Conservation (phyloP, 2,797 vertebrate species). For the Chromobotia macracanthus region DNA sequence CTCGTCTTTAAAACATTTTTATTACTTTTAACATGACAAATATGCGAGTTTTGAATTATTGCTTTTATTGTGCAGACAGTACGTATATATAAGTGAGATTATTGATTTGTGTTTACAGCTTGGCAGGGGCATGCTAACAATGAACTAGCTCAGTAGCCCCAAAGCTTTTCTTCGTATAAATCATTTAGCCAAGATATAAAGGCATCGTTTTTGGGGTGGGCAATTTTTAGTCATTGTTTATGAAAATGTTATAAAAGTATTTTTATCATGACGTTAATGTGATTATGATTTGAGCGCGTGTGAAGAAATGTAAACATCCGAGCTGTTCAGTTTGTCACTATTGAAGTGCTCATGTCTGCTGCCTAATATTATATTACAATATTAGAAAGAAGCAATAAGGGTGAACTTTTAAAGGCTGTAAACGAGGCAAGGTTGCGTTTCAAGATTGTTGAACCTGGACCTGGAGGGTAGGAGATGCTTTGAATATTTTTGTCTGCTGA, state of each 20-base stretch:
- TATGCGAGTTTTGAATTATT: neutral
- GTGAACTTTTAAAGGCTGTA: constrained; percentile 11
- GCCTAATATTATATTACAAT: neutral
- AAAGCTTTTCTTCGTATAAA: constrained; percentile 10
- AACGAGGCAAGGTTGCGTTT: neutral
- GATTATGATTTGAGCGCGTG: neutral
- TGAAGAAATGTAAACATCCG: constrained; percentile 20
- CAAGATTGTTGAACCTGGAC: neutral
- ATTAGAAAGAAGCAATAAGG: neutral
- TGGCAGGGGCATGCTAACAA: constrained; percentile 42
- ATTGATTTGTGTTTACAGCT: constrained; percentile 37
- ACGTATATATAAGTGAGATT: neutral
- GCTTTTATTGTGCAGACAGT: neutral
- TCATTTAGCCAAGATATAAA: neutral
- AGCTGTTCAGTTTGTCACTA: neutral
- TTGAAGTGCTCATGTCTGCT: neutral
- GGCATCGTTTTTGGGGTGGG: too few species aligned
- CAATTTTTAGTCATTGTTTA: too few species aligned
- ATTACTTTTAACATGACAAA: constrained; percentile 1
- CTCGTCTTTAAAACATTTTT: neutral
- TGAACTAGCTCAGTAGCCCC: constrained; percentile 26
- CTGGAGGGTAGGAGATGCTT: constrained; percentile 13
- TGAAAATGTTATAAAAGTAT: neutral
- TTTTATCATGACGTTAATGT: neutral
- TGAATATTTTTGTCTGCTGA: constrained; percentile 18